Base-by-base conservation (phyloP, 2,888 invertebrate genomes). In the Maniola hyperantus region DNA sequence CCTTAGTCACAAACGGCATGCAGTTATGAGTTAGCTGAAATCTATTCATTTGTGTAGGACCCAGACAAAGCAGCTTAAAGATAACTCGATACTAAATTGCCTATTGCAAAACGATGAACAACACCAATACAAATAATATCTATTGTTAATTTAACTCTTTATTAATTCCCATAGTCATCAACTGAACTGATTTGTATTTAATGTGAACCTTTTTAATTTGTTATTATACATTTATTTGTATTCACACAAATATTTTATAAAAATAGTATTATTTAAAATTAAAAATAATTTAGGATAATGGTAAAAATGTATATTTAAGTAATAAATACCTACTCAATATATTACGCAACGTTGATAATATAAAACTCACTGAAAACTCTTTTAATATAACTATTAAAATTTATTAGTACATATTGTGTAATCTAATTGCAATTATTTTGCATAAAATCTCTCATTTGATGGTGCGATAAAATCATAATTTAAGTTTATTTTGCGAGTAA, bases 1-100 rank as follows among this genome's bases (percentile, higher is more conserved):
- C 61, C 61, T 61, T 61, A 61, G 8, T 20, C 50, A 13, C 6
- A 50, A 59, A 59, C 46, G 6, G 46, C 34, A 33, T 36, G 7
- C 58, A 76, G 79, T 81, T 77, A 78, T 79, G 77, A 77, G 76
- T 50, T 53, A 64, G 46, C 63, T 60, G 33, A 42, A 62, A 62
- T 51, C 61, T 51, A 62, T 62, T 51, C 53, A 85, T 84, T 83
- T 83, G 83, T 79, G 74, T 77, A 76, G 77, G 77, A 70, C 68
- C 83, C 81, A 80, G 74, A 83, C 85, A 88, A 89, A 89, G 87
- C 88, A 83, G 89, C 88, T 89, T 89, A 89, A 83, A 84, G 87
- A 84, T 85, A 84, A 83, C 83, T 81, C 83, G 80, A 74, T 73
- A 71, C 76, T 76, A 79, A 78, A 87, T 84, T 83, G 78, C 77